Evolutionary conservation across 2,797 vertebrate species (phyloP), one percentile per base, ranked within the genome.

Genomic region (Bovichtus diacanthus): DNA sequence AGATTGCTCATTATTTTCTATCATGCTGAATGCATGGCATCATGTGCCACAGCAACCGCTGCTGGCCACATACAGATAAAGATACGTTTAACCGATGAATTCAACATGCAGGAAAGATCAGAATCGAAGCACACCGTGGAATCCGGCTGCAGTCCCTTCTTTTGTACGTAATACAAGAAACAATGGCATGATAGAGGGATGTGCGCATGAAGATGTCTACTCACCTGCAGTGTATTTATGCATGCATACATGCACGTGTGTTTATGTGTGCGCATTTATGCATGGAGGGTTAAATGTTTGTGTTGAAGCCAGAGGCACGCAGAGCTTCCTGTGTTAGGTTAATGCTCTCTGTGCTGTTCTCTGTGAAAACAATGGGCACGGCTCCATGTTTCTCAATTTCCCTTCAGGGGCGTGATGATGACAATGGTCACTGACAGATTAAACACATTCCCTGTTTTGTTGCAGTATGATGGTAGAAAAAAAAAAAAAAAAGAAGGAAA

Each of bases 81-180:
- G 86, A 81, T 85, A 44, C 13, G 84, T 80, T 70, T 53, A 74
- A 70, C 43, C 87, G 88, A 89, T 88, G 86, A 87, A 84, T 85
- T 77, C 69, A 82, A 70, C 73, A 70, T 39, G 64, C 74, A 46
- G 53, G 50, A 70, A 70, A 78, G 83, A 88, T 85, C 51, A 5
- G 36, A 82, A 89, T 92, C 86, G 76, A 66, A 67, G 46, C 31
- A 11, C 56, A 72, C 39, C 34, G 9, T 77, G 59, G 60, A 83
- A 61, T 80, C 25, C 19, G 74, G n/a, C 39, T 70, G n/a, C 12
- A 16, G 43, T 58, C 44, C 53, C 47, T 56, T 50, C 38, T 56
- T 82, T 60, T 68, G 51, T 69, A 43, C 58, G 10, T 43, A 21
- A 31, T 44, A 73, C 1, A 18, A 84, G 46, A 67, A 78, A 67